Evolutionary conservation across 2,888 invertebrate species (phyloP), one percentile per base, ranked within the genome.

Genomic region (Philaethria dido): DNA sequence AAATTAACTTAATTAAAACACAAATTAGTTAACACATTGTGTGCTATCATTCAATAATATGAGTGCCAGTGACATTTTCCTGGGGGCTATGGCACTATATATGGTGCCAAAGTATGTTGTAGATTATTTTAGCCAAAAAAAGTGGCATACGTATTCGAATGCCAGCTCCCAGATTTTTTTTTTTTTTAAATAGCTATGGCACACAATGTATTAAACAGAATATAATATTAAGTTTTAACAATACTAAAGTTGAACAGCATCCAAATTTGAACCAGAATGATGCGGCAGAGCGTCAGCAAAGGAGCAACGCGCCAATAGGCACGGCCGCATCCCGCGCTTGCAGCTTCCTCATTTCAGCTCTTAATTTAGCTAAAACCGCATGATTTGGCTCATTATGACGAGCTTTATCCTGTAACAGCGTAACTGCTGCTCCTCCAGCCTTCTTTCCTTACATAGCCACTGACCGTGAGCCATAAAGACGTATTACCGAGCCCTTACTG

Each of bases 401-500:
- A 3, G 98, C 98, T 86, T 97, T 96, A 80, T 97, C 92, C 66
- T 92, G 92, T n/a, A 98, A 89, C 42, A 97, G 94, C 0, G 98
- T 98, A 65, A 98, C 90, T 98, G 97, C 83, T 98, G 98, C 78
- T 98, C 98, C 78, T 98, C 96, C 75, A 96, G 94, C 87, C 98
- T 98, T 88, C 97, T 97, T 85, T 98, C 98, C 81, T 98, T 97
- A 80, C 97, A 96, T 97, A 85, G 98, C 98, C 18, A 97, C 96
- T 4, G 98, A 98, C 45, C 96, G 95, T 77, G 97, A 98, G 62
- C 98, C 99, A 86, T 99, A 99, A 39, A 99, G 93, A 0, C 99
- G 95, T 11, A 99, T 90, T 52, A 99, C 93, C 0, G 99, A 98
- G 63, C 99, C 99, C 98, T 99, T 99, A 1, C n/a, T n/a, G 96